Evolutionary conservation across 2,113 vertebrate genomes (phyloP), one percentile per base, ranked within the genome.

Genomic region (Aythya baeri): DNA sequence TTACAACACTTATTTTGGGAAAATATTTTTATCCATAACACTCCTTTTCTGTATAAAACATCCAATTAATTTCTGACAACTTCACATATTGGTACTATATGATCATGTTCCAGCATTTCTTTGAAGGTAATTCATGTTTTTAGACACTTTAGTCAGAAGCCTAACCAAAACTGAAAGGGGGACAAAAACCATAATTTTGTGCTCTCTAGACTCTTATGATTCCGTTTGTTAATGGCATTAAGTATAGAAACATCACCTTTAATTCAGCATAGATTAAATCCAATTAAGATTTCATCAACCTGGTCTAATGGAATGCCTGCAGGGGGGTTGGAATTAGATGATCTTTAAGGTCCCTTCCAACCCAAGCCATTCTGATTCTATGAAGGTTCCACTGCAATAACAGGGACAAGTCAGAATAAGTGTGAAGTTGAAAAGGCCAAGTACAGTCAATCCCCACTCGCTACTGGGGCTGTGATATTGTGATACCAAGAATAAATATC

Each of bases 71-170:
- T 95, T 95, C 44, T 81, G 72, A 25, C 95, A 75, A 93, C 88
- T 97, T 82, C 96, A 89, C 75, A 98, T 93, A 75, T 96, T 97
- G 59, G 98, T 95, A 8, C 96, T 98, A 71, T 90, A 96, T 26
- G 97, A 93, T 98, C 98, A 96, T 97, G 98, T 95, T 98, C 97
- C 95, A 98, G 68, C 97, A 98, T 98, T 86, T 98, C 96, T 55
- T 97, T 95, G 78, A 98, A 97, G 98, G 98, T 98, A 98, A 68
- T 98, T 95, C 59, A 98, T 97, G 63, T 94, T 91, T 86, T 98
- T 82, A 10, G 98, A 97, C 49, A 97, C 98, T 52, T 97, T 96
- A 38, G 97, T n/a, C 22, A 98, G 96, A 90, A 98, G 96, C 93
- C 95, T 98, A 97, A 98, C 98, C 75, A 98, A 26, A 4, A 98